Base-by-base conservation (phyloP, 2,888 invertebrate genomes). In the Lasioglossum lativentre region DNA sequence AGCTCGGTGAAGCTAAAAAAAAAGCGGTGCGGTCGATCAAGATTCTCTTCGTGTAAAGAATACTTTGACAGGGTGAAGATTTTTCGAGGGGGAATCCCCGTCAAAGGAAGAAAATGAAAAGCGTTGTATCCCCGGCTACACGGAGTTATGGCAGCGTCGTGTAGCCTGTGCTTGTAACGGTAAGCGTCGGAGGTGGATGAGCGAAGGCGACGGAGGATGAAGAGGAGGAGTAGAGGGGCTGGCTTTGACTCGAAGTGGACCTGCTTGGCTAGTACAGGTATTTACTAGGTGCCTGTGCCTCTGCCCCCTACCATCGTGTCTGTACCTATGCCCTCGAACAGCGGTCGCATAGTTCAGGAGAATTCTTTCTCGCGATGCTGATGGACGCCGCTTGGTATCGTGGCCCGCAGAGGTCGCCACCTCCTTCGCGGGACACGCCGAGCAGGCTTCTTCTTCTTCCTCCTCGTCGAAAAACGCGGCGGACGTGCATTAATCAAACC, bases 251-350 rank as follows among this genome's bases (percentile, higher is more conserved):
- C 88, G 88, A 86, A 82, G 89, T 90, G 90, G 90, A 92, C 92
- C 91, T 92, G 93, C 91, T 91, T 88, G 91, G 92, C 91, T 90
- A 89, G 93, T 92, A 91, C 91, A 91, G 91, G 93, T 93, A 93
- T 93, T 93, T 92, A 92, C 92, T 90, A 92, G 89, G 87, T 92
- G 90, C 88, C 88, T 89, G 83, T 52, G 73, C 52, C 78, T 81
- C 75, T n/a, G n/a, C n/a, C 80, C 85, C 75, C 81, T 83, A 47
- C 80, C 82, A 75, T 42, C 75, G 68, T 12, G 75, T 66, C 70
- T 75, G 42, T 79, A 83, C 75, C 86, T 76, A 83, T 86, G 75
- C 80, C 81, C 82, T 76, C 75, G 87, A 86, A 88, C 87, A 88
- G 82, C 89, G 87, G 86, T 90, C 88, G 91, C 89, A 90, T 90